Percentiles rank a stretch among this genome's conserved stretches.
These are phyloP conservation scores for Phalacrocorax aristotelis DNA, from an alignment of 2,113 vertebrate genomes.

Conservation along the genomic window DNA sequence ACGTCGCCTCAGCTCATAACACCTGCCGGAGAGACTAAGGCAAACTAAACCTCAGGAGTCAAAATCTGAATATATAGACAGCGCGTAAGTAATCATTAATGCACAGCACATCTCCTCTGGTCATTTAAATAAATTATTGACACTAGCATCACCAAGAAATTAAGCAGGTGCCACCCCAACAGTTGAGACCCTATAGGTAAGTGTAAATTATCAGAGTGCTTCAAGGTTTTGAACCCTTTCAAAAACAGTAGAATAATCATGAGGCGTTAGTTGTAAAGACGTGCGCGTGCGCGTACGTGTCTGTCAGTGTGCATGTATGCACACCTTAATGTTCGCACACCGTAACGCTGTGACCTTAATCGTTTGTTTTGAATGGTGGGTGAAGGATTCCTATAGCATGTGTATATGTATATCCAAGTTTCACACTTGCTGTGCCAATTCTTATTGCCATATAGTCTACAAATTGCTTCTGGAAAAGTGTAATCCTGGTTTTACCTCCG, in stretches of 20 bases:
- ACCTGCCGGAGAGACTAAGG: conserved; percentile 4
- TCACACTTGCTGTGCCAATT: neutral
- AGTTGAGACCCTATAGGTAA: neutral
- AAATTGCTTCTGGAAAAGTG: conserved; percentile 31
- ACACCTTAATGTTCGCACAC: neutral
- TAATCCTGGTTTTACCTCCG: neutral
- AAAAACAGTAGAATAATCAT: neutral
- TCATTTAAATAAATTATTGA: conserved; percentile 49
- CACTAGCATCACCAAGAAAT: neutral
- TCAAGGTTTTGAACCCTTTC: neutral
- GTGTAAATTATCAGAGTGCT: neutral
- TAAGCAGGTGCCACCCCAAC: neutral
- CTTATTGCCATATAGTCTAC: neutral
- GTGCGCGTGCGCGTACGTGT: rapidly evolving
- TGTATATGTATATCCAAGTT: neutral
- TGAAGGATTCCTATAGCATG: neutral
- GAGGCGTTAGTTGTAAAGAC: rapidly evolving
- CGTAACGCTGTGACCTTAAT: neutral
- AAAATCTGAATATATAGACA: conserved; percentile 28
- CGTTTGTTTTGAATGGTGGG: neutral
- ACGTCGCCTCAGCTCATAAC: neutral
- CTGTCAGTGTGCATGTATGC: rapidly evolving
- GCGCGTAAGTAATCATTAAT: neutral
- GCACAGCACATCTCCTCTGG: neutral
- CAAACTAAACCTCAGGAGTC: conserved; percentile 22